Evolutionary conservation across 2,113 vertebrate genomes (phyloP).

Genomic region (Pachyramphus minor): DNA sequence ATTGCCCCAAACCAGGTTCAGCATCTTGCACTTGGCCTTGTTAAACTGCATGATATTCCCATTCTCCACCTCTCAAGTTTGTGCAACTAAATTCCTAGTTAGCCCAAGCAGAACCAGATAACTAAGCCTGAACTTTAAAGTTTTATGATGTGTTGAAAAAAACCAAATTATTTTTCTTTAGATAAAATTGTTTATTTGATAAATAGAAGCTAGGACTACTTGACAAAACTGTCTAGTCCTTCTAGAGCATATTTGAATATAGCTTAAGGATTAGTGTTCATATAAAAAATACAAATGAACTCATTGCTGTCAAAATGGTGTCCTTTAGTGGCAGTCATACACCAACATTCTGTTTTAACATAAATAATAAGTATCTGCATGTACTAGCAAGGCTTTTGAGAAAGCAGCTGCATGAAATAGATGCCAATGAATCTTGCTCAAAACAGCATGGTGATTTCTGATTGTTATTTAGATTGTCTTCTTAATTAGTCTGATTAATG

Average conservation of each 20-base stretch:
- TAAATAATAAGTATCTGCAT: neutral
- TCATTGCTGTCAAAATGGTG: neutral
- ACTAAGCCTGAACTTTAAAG: neutral
- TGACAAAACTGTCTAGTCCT: neutral
- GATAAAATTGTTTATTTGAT: neutral
- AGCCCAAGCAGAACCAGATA: neutral
- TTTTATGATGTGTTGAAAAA: neutral
- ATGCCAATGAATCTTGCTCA: neutral
- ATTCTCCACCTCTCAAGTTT: neutral
- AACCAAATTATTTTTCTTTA: neutral
- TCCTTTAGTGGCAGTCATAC: neutral
- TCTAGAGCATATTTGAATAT: neutral
- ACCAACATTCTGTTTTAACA: neutral
- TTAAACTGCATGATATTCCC: neutral
- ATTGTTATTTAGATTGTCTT: neutral
- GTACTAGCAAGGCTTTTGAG: neutral
- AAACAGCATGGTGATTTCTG: neutral
- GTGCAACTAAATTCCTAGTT: neutral
- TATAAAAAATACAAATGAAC: neutral
- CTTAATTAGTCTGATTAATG: neutral
- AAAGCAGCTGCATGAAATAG: neutral
- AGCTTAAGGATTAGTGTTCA: neutral
- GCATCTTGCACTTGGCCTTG: no score
- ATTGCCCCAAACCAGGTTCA: neutral
- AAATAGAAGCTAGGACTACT: neutral